Conservation (phyloP, 2,888 invertebrate genomes). For the Bimastos eiseni region DNA sequence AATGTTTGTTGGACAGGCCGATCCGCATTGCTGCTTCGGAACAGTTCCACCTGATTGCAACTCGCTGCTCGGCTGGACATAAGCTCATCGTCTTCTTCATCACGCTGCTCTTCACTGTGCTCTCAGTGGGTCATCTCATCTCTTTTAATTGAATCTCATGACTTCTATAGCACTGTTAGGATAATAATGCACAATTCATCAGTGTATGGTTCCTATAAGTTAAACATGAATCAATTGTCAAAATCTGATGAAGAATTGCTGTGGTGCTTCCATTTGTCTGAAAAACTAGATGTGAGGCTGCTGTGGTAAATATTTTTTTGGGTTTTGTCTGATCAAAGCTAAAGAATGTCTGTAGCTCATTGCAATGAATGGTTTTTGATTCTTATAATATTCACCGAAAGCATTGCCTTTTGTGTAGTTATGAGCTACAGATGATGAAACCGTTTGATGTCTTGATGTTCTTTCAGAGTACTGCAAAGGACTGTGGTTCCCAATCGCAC, state of each 20-base stretch:
- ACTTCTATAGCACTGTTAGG: not conserved
- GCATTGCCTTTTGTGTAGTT: not conserved
- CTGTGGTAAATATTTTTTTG: not conserved
- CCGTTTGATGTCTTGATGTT: conserved; percentile 28
- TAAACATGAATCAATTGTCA: not conserved
- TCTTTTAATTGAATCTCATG: not conserved
- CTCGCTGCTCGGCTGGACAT: conserved; percentile 74
- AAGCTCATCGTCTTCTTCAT: conserved; percentile 71
- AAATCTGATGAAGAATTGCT: too few relatives aligned
- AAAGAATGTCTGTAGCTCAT: not conserved
- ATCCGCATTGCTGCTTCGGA: conserved; percentile 80
- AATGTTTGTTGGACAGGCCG: conserved; percentile 58
- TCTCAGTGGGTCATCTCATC: conserved; percentile 51
- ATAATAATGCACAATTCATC: not conserved
- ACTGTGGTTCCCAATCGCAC: conserved; percentile 75
- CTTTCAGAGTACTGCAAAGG: conserved; percentile 70
- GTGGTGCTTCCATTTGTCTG: too few relatives aligned
- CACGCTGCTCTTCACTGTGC: conserved; percentile 71
- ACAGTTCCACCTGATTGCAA: conserved; percentile 79
- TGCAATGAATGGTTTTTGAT: not conserved
- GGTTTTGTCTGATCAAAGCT: not conserved
- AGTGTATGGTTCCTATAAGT: not conserved
- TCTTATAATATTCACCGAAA: not conserved
- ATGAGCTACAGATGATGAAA: not conserved
- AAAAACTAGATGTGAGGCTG: too few relatives aligned